Base-by-base conservation (phyloP, 2,888 invertebrate species). In the Embidobia sp. region DNA sequence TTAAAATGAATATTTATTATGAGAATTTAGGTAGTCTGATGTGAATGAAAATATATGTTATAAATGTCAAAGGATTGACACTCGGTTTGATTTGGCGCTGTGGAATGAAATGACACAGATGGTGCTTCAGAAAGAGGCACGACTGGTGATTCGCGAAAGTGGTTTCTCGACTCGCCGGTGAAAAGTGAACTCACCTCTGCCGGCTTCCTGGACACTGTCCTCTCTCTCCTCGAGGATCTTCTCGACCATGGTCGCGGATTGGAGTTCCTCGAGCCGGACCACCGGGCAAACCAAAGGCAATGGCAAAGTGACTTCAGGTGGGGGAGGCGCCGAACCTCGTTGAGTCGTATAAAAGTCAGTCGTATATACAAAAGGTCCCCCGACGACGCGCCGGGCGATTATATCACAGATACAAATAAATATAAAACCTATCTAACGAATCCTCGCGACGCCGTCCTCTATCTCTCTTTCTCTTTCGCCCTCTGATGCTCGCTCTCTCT, bases 181-280 rank as follows among this genome's bases (percentile, higher is more conserved):
- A 8, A 31, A 31, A 31, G 5, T 19, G 22, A n/a, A n/a, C 44
- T 74, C 16, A 75, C 74, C 74, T 67, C 61, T 51, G 29, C 18
- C 46, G 51, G 18, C 26, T 8, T 61, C 67, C 61, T 75, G 74
- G 40, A 46, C 46, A 18, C 19, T 91, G 85, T 91, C 91, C 86
- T 92, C 92, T 78, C 90, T 90, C 90, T 93, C 92, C 88, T 93
- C 93, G 81, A 92, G 87, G 86, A 93, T 93, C 87, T 92, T 92
- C 90, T 93, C 93, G 82, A 93, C 93, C 93, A 93, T 93, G 29
- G 46, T 51, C 15, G 16, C 49, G 22, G 6, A 3, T 22, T 6
- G n/a, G n/a, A n/a, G n/a, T n/a, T n/a, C n/a, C n/a, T n/a, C n/a
- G n/a, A n/a, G n/a, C n/a, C n/a, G n/a, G n/a, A n/a, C n/a, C n/a